A percentile compares a stretch with the other conserved stretches of the same genome.
phyloP scores from a whole-genome alignment of 2,797 vertebrate genomes.

The Allochrocebus solatus region DNA sequence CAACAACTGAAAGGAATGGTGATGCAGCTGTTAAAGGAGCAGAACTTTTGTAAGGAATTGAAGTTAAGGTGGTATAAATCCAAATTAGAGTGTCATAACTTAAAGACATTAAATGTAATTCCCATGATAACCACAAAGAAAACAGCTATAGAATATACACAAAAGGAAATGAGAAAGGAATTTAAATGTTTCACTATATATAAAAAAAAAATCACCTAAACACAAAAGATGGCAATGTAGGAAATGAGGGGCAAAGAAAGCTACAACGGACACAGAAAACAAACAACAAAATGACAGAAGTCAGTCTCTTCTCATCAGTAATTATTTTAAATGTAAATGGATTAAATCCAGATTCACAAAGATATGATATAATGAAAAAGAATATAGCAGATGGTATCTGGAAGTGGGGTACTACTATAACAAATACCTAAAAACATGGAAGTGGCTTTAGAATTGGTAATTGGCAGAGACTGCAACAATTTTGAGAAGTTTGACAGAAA shows the following conservation, averaged over 20 bases:
- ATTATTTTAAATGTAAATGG: constrained; percentile 37
- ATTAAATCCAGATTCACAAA: constrained; percentile 46
- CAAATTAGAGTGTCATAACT: background rate
- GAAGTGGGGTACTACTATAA: background rate
- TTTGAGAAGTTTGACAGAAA: background rate
- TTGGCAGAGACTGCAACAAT: background rate
- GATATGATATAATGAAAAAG: background rate
- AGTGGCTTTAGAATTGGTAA: background rate
- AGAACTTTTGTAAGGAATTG: background rate
- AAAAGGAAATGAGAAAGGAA: constrained; percentile 28
- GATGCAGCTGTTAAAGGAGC: background rate
- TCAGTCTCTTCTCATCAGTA: background rate
- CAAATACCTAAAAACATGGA: background rate
- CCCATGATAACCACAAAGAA: constrained; percentile 10
- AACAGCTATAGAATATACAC: background rate
- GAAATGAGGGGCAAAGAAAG: background rate
- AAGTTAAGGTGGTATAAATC: background rate
- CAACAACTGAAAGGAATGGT: background rate
- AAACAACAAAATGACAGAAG: constrained; percentile 20
- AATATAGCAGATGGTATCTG: background rate
- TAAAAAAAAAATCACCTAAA: constrained; percentile 45
- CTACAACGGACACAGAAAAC: background rate
- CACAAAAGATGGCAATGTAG: constrained; percentile 17
- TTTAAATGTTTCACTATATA: background rate
- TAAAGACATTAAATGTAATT: background rate